phyloP scores from a whole-genome alignment of 2,797 vertebrate species.

The Sebastes hubbsi region DNA sequence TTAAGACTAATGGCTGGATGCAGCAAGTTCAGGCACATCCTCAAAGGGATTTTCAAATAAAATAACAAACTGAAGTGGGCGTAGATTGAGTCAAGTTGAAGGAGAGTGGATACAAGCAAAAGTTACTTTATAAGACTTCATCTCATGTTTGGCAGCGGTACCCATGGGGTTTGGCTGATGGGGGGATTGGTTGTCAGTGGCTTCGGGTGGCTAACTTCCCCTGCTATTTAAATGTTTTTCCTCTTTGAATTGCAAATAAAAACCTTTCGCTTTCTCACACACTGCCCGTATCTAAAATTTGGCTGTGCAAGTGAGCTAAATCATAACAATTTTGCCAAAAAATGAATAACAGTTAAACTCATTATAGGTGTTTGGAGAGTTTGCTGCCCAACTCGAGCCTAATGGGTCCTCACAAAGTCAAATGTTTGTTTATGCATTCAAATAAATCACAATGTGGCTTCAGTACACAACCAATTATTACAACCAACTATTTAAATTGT shows the following conservation, averaged over 20 bases:
- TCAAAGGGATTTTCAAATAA: constrained; percentile 50
- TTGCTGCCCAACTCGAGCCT: neutral
- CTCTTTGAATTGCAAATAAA: neutral
- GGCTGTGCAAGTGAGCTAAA: neutral
- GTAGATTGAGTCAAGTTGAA: constrained; percentile 31
- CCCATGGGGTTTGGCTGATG: neutral
- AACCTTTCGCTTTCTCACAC: neutral
- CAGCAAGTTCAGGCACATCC: constrained; percentile 42
- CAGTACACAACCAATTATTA: neutral
- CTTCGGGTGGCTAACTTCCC: neutral
- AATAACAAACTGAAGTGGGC: constrained; percentile 43
- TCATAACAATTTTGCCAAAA: neutral
- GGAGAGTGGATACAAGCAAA: constrained; percentile 28
- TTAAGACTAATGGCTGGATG: constrained; percentile 42
- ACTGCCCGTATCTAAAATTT: neutral
- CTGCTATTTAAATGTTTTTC: neutral
- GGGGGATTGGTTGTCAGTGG: neutral
- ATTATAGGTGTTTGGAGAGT: neutral
- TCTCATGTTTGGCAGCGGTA: constrained; percentile 2
- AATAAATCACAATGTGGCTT: neutral
- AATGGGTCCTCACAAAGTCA: neutral
- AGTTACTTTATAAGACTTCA: constrained; percentile 38
- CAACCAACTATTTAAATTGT: neutral
- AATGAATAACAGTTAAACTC: neutral
- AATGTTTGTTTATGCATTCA: neutral